Evolutionary conservation across 2,113 vertebrate species (phyloP).

Genomic region (Hemichromis elongatus): DNA sequence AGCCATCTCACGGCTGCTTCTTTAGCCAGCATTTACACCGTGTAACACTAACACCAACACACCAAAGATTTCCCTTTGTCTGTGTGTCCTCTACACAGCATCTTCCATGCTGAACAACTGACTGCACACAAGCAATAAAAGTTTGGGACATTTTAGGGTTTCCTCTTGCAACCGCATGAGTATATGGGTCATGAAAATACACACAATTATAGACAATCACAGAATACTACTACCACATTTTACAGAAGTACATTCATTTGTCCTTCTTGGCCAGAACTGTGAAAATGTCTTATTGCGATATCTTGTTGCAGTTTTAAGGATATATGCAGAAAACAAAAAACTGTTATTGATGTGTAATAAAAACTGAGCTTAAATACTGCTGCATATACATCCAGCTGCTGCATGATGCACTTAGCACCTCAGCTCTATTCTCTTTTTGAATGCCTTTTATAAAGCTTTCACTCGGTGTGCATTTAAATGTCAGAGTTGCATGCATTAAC

Average conservation of each 20-base stretch:
- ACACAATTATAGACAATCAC: not conserved
- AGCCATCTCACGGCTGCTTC: not conserved
- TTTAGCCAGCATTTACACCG: slow-evolving; percentile 3
- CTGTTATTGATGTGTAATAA: not conserved
- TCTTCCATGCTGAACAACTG: not conserved
- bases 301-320: not conserved
- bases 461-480: not conserved
- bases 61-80: not conserved
- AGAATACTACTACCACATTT: not conserved
- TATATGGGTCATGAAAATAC: not conserved
- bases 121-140: not conserved
- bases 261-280: not conserved
- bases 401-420: not conserved
- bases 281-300: not conserved
- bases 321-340: no score
- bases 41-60: not conserved
- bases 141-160: not conserved
- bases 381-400: not conserved
- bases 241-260: not conserved
- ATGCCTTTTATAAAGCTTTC: not conserved
- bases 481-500: not conserved
- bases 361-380: not conserved
- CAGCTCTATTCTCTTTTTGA: not conserved
- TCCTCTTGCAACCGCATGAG: not conserved
- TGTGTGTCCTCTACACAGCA: not conserved